Conservation (phyloP, 2,888 invertebrate species). For the Leistus spinibarbis region DNA sequence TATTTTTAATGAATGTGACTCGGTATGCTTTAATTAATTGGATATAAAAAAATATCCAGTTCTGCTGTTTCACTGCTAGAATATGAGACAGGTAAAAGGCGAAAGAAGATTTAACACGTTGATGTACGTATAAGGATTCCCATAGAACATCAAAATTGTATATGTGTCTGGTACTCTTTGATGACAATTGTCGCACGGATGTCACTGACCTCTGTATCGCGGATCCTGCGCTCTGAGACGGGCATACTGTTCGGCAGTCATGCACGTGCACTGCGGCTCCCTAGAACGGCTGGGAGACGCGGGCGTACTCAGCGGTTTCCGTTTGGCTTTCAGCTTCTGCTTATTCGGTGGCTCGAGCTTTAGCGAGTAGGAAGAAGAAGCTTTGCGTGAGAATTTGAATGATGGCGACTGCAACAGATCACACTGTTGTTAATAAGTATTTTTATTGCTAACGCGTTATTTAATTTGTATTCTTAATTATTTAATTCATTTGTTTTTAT, state of each 20-base stretch:
- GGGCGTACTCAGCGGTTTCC: slow-evolving; percentile 91
- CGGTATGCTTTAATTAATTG: too few relatives aligned
- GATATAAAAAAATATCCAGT: too few relatives aligned
- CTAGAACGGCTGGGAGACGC: slow-evolving; percentile 85
- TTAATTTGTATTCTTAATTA: slow-evolving; percentile 6
- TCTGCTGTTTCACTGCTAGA: too few relatives aligned
- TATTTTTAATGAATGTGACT: too few relatives aligned
- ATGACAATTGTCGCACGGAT: not conserved
- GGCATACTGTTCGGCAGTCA: slow-evolving; percentile 91
- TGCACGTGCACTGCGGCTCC: slow-evolving; percentile 93
- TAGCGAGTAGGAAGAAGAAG: slow-evolving; percentile 94
- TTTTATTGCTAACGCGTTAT: slow-evolving; percentile 44
- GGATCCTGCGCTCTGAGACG: slow-evolving; percentile 84
- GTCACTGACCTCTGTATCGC: slow-evolving; percentile 68
- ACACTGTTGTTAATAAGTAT: slow-evolving; percentile 60
- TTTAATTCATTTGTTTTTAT: slow-evolving; percentile 4
- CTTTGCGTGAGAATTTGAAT: slow-evolving; percentile 97
- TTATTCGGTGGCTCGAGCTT: slow-evolving; percentile 89
- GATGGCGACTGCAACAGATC: slow-evolving; percentile 90
- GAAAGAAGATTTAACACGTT: too few relatives aligned
- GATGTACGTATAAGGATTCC: too few relatives aligned
- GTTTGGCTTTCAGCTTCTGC: slow-evolving; percentile 85
- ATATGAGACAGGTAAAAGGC: too few relatives aligned
- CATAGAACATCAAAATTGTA: too few relatives aligned
- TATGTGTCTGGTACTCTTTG: too few relatives aligned